A percentile compares a stretch with the other conserved stretches of the same genome.
phyloP scores from a whole-genome alignment of 2,888 invertebrate species.

The Xestia xanthographa region DNA sequence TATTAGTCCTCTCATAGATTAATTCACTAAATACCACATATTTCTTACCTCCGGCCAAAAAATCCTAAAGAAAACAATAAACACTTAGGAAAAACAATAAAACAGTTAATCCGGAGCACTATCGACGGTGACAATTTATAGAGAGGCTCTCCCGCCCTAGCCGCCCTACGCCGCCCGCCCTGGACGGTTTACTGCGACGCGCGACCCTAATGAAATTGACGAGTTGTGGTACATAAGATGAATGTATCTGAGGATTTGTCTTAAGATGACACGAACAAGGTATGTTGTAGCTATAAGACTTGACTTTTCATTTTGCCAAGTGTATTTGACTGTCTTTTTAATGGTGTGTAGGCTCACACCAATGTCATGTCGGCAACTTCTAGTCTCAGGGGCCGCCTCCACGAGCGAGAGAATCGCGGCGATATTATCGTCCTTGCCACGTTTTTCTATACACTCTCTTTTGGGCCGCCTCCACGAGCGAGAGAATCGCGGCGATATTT shows the following conservation, averaged over 20 bases:
- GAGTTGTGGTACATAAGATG: conserved; percentile 59
- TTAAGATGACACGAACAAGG: background rate
- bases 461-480: too few species aligned
- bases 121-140: conserved; percentile 83
- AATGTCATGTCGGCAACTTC: background rate
- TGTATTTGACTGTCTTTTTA: background rate
- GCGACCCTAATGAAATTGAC: conserved; percentile 87
- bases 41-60: conserved; percentile 7
- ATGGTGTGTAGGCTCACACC: background rate
- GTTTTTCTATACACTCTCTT: too few species aligned
- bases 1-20: too few species aligned
- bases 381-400: too few species aligned
- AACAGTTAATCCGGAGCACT: conserved; percentile 72
- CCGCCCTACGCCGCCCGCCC: conserved; percentile 60
- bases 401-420: too few species aligned
- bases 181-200: conserved; percentile 79
- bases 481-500: too few species aligned
- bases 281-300: background rate
- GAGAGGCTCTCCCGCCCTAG: conserved; percentile 66
- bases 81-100: conserved; percentile 67
- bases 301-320: background rate
- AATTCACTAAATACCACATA: background rate
- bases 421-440: too few species aligned
- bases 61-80: conserved; percentile 65
- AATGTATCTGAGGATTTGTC: conserved; percentile 32